Base-by-base conservation (phyloP, 2,888 invertebrate genomes). In the Xylocampa areola region DNA sequence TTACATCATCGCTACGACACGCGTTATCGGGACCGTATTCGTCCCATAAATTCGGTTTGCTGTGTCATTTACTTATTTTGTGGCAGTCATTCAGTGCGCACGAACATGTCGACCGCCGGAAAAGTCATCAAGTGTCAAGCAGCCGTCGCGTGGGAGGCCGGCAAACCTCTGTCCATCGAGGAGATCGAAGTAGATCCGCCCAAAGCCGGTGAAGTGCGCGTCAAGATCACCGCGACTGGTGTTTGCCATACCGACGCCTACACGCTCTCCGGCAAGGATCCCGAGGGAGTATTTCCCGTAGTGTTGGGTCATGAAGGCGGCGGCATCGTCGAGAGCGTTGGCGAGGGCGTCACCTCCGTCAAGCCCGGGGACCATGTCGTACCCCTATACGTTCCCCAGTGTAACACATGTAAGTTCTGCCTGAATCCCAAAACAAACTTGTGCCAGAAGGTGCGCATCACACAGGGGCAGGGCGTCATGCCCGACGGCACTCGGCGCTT, bases 221-320 rank as follows among this genome's bases (percentile, higher is more conserved):
- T 98, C 8, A 96, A 97, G 90, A 95, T 98, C 45, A 85, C 95
- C 0, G 96, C 97, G 33, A 97, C 97, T 51, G 98, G 95, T 23
- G 92, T 99, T 10, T 99, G 99, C 82, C 99, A 99, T 82, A 99
- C 98, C 0, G 99, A 99, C 90, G 96, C 98, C 0, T 98, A 97
- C 83, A 98, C 99, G 0, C 89, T 98, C 23, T 96, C 96, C 64
- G 99, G 99, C 1, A 95, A 96, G 63, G 98, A 99, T 88, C 96
- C 98, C 0, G 98, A 99, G 89, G 98, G 98, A 4, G 91, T 96
- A 10, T 99, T 99, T 80, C 99, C 99, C 0, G 97, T 97, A 2
- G 94, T 99, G 70, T 94, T 99, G 40, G 99, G 99, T 0, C 99
- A 99, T 82, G 99, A 99, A 92, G 99, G 99, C 27, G 97, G 96